Evolutionary conservation across 2,113 vertebrate genomes (phyloP).

Genomic region (Cairina moschata): DNA sequence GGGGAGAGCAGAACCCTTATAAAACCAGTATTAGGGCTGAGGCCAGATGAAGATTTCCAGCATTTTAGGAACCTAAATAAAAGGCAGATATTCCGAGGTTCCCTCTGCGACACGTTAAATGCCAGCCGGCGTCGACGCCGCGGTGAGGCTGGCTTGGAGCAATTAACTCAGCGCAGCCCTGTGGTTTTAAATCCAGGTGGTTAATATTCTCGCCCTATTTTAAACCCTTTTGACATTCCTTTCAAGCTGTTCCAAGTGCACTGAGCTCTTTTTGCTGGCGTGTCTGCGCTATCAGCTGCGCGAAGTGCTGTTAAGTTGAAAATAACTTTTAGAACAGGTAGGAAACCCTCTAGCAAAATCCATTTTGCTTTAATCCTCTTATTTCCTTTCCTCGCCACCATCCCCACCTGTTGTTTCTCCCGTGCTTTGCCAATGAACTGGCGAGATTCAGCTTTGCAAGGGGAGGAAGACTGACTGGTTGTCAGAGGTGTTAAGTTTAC

Average conservation of each 20-base stretch:
- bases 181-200: background rate
- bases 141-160: background rate
- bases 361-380: background rate
- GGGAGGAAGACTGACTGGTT: background rate
- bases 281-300: background rate
- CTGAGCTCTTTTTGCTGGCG: background rate
- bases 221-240: background rate
- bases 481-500: background rate
- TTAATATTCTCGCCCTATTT: background rate
- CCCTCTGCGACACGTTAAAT: background rate
- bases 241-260: background rate
- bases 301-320: background rate
- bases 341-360: background rate
- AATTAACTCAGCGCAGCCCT: background rate
- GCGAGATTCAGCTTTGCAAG: background rate
- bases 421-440: background rate
- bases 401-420: background rate
- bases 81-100: background rate
- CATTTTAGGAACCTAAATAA: background rate
- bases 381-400: background rate
- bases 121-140: accelerated
- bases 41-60: background rate
- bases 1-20: background rate
- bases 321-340: background rate
- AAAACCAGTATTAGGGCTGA: background rate